A percentile compares a stretch with the other conserved stretches of the same genome.
phyloP scores from a whole-genome alignment of 1,140 invertebrate genomes.

The Lucilia sericata region DNA sequence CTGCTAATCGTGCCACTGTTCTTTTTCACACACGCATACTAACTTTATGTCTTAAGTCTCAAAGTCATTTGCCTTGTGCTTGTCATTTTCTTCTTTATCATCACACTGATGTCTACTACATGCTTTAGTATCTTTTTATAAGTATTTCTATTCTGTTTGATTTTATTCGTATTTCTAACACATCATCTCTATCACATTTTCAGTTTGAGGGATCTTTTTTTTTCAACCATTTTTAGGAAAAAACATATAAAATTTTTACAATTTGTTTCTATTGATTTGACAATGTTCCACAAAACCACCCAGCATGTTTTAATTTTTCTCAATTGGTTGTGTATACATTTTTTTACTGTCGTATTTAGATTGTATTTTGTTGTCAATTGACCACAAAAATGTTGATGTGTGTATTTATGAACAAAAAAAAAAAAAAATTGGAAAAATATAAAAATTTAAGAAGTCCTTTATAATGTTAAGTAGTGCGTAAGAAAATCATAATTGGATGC shows the following conservation, averaged over 20 bases:
- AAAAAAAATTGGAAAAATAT: no score
- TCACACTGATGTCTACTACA: background rate
- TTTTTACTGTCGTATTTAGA: background rate
- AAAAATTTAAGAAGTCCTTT: conserved; percentile 22
- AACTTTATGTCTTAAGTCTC: no score
- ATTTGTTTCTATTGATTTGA: background rate
- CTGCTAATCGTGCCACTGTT: no score
- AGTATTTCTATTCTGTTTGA: no score
- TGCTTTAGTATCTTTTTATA: background rate
- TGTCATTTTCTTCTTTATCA: background rate
- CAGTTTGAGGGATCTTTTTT: background rate
- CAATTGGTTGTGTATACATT: background rate
- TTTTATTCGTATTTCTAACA: no score
- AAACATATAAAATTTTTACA: no score
- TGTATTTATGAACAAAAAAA: background rate
- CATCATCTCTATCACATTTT: background rate
- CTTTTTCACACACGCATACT: no score
- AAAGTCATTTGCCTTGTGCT: background rate
- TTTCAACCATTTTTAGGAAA: no score
- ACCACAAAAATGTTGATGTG: conserved; percentile 31
- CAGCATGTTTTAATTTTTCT: no score
- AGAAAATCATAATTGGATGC: conserved; percentile 29
- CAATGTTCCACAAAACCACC: no score
- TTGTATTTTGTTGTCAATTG: conserved; percentile 16
- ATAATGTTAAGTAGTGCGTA: conserved; percentile 29